Percentiles rank a stretch among this genome's conserved stretches.
These are phyloP conservation scores for Psilopsiagon aurifrons DNA, from an alignment of 2,113 vertebrate genomes.

Conservation along the genomic window DNA sequence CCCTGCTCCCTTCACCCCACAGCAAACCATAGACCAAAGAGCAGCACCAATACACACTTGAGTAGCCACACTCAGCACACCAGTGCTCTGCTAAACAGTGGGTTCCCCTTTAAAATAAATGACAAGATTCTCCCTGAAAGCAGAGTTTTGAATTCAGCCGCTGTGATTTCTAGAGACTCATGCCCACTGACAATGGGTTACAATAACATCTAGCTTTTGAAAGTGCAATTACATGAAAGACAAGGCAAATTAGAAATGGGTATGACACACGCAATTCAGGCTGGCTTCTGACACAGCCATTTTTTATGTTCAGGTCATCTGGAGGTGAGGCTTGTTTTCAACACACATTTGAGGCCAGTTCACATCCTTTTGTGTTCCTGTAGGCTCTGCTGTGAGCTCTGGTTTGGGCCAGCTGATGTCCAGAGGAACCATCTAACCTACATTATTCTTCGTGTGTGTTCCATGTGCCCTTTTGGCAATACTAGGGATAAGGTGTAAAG, in stretches of 20 bases:
- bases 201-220: background rate
- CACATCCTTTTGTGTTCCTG: background rate
- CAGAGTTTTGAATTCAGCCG: background rate
- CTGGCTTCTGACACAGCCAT: background rate
- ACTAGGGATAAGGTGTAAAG: background rate
- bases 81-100: background rate
- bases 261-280: background rate
- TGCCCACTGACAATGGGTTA: background rate
- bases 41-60: rapidly evolving
- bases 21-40: background rate
- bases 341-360: background rate
- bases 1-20: rapidly evolving
- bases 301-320: background rate
- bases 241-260: background rate
- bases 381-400: background rate
- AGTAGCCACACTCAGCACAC: background rate
- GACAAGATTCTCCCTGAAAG: background rate
- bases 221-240: background rate
- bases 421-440: background rate
- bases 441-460: background rate
- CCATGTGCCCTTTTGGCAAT: background rate
- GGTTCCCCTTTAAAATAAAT: background rate
- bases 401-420: background rate
- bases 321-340: background rate
- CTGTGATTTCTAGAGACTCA: background rate